Evolutionary conservation across 2,888 invertebrate genomes (phyloP), one percentile per base, ranked within the genome.

Genomic region (Ditylenchus weischeri): DNA sequence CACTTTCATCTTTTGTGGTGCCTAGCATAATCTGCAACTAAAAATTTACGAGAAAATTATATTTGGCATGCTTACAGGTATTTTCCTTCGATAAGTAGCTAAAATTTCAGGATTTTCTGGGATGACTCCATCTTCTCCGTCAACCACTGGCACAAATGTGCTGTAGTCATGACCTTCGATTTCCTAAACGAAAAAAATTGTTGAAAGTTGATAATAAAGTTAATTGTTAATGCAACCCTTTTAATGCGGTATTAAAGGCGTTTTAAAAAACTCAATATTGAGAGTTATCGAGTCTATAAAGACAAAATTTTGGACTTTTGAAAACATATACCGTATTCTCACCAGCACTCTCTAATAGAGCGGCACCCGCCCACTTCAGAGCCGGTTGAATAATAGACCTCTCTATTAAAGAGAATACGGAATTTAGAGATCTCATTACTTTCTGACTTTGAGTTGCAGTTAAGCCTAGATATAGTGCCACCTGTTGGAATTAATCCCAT

Each of bases 1-100:
- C 74, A 62, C 79, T 79, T 63, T 83, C 83, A 68, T 83, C 83
- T 29, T 73, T 72, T 11, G 83, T 83, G 11, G 83, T 83, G 48
- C 82, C 82, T 23, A 68, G 59, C 59, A 68, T 67, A 10, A 68
- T 49, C 62, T 54, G 1, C 4, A 54, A 54, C 15, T 11, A 59
- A 59, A 15, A 54, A 54, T 11, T 54, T 54, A 29, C 11, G n/a
- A 54, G 7, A 54, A 11, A 54, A 18, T 4, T 51, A 6, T 15
- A 15, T 11, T 21, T 15, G n/a, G 29, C 29, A 15, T 54, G 5
- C 13, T 15, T 54, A 54, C 54, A 6, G 83, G 81, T 10, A 77
- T 72, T 64, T 79, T 80, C 35, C 73, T 66, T 23, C 73, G 69
- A 58, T 78, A 73, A 13, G 74, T 66, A 3, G 78, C 75, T 15